Evolutionary conservation across 2,113 vertebrate genomes (phyloP).

Genomic region (Zapus hudsonius): DNA sequence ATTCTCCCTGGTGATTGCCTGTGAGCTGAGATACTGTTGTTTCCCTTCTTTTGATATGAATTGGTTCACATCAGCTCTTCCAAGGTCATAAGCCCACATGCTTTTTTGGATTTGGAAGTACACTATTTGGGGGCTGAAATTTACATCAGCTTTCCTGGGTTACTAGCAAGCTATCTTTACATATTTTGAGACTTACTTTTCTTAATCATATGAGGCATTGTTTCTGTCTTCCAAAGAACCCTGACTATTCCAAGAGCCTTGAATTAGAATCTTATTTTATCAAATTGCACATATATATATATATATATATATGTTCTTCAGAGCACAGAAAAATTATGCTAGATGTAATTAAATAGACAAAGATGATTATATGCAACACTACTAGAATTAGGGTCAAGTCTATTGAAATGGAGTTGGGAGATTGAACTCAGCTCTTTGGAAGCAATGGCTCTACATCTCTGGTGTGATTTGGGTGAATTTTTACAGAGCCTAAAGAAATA

Average conservation of each 20-base stretch:
- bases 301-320: not conserved
- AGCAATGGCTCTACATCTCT: not conserved
- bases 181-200: not conserved
- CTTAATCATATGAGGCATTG: not conserved
- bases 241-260: not conserved
- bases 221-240: not conserved
- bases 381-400: not conserved
- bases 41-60: not conserved
- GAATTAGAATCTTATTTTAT: constrained; percentile 2
- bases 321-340: not conserved
- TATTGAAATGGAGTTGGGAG: not conserved
- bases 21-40: not conserved
- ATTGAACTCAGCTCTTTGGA: not conserved
- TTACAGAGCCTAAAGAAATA: not conserved
- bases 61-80: not conserved
- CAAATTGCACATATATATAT: not conserved
- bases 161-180: not conserved
- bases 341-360: not conserved
- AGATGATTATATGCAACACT: not conserved
- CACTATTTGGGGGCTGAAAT: not conserved
- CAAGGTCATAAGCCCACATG: not conserved
- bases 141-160: not conserved
- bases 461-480: not conserved
- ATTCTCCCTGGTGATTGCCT: not conserved
- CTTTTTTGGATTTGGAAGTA: not conserved